A percentile compares a stretch with the other conserved stretches of the same genome.
Conservation (phyloP, 92 coral and sea anemone genomes). For the Heliopora coerulea region DNA sequence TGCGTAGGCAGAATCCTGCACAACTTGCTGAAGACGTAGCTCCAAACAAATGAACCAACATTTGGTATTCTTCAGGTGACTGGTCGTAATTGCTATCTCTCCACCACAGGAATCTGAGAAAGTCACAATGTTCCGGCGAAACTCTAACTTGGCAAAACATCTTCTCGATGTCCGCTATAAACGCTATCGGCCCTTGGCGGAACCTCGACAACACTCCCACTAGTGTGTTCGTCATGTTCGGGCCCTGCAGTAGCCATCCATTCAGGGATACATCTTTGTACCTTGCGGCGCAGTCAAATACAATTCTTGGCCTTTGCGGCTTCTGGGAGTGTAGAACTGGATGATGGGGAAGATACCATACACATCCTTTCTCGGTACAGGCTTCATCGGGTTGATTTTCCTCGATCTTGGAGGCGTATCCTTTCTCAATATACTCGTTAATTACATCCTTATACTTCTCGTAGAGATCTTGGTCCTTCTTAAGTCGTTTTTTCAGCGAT, state of each 20-base stretch:
- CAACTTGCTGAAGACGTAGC: constrained; percentile 40
- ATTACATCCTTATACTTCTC: constrained; percentile 41
- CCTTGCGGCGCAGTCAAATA: constrained; percentile 57
- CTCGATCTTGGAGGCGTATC: constrained; percentile 47
- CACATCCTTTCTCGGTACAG: constrained; percentile 4
- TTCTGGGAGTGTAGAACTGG: constrained; percentile 44
- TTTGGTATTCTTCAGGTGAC: constrained; percentile 32
- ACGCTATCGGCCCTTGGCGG: constrained; percentile 49
- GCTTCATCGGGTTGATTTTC: constrained; percentile 9
- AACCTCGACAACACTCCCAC: constrained; percentile 48
- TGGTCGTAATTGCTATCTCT: constrained; percentile 42
- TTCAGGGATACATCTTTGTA: constrained; percentile 49
- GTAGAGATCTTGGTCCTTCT: constrained; percentile 36
- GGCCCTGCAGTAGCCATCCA: constrained; percentile 48
- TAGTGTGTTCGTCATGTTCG: constrained; percentile 57
- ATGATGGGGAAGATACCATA: constrained; percentile 49
- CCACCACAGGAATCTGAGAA: constrained; percentile 48
- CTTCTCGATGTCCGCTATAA: constrained; percentile 40
- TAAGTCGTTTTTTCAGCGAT: constrained; percentile 39
- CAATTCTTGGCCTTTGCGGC: constrained; percentile 51
- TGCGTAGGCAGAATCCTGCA: constrained; percentile 43
- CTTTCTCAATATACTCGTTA: constrained; percentile 45
- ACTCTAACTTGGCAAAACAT: constrained; percentile 56
- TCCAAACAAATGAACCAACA: constrained; percentile 39
- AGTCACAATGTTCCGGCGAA: constrained; percentile 40